Evolutionary conservation across 2,113 vertebrate species (phyloP).

Genomic region (Chitala chitala): DNA sequence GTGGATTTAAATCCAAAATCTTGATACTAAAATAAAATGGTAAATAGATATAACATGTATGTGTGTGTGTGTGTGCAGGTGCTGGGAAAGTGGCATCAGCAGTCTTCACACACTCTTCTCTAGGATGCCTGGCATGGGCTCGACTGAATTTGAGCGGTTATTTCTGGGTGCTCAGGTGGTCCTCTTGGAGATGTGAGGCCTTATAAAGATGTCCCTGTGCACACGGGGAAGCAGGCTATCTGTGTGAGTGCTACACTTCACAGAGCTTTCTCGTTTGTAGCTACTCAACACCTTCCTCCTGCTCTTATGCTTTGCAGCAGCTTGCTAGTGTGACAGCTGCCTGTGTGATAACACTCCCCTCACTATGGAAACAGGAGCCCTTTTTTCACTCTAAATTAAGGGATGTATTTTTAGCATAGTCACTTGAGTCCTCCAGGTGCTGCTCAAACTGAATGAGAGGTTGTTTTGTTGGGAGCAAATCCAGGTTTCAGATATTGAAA

Average conservation of each 20-base stretch:
- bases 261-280: conserved; percentile 19
- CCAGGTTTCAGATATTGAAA: neutral
- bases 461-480: conserved; percentile 8
- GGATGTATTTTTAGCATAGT: conserved; percentile 21
- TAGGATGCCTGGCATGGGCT: conserved; percentile 15
- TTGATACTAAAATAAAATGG: neutral
- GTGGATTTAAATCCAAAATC: too few relatives aligned
- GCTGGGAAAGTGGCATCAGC: neutral
- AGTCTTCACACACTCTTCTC: conserved; percentile 9
- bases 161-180: conserved; percentile 26
- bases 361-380: neutral
- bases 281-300: conserved; percentile 22
- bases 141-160: conserved; percentile 7
- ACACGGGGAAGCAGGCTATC: conserved; percentile 19
- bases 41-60: neutral
- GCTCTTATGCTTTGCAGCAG: conserved; percentile 10
- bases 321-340: conserved; percentile 7
- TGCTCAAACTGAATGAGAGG: neutral
- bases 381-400: conserved; percentile 12
- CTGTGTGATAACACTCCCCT: conserved; percentile 15
- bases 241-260: conserved; percentile 11
- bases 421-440: conserved; percentile 15
- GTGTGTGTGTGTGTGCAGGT: neutral
- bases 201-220: conserved; percentile 26
- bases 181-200: conserved; percentile 13